phyloP scores from a whole-genome alignment of 2,888 invertebrate species.

The Ichneumoninae sp. region DNA sequence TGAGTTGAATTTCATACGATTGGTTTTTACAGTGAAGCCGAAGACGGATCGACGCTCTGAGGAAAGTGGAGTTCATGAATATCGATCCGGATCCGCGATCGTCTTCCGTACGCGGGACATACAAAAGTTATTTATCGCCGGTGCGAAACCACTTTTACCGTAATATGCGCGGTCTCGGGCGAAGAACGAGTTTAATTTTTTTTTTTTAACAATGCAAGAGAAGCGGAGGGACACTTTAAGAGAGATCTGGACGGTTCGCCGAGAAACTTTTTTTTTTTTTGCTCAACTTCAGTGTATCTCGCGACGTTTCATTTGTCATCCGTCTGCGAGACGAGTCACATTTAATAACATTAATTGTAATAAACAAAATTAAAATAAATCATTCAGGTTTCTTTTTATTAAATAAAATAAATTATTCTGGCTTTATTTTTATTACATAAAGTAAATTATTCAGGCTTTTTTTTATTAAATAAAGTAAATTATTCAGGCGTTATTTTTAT shows the following conservation, averaged over 20 bases:
- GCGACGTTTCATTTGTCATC: conserved; percentile 13
- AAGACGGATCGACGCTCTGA: neutral
- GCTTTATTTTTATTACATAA: no score
- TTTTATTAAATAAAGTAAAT: no score
- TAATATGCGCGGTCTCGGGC: conserved; percentile 1
- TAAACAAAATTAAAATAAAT: neutral
- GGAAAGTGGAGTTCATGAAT: conserved; percentile 22
- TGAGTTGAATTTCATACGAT: no score
- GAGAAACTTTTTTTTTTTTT: neutral
- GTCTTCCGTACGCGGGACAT: neutral
- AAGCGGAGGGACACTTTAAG: neutral
- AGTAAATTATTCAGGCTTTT: no score
- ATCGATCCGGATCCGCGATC: conserved; percentile 6
- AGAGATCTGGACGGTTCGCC: conserved; percentile 30
- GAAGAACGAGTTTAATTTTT: neutral
- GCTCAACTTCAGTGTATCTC: neutral
- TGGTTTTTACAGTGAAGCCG: neutral
- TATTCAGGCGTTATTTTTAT: no score
- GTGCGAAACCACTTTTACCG: conserved; percentile 28
- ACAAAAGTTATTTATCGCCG: conserved; percentile 19
- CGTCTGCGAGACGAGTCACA: conserved; percentile 32
- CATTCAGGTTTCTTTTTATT: no score
- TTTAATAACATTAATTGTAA: conserved; percentile 17
- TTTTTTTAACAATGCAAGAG: neutral
- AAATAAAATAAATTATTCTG: no score